These are phyloP conservation scores for Tangara arthus DNA, from an alignment of 2,797 vertebrate genomes.

Conservation along the genomic window DNA sequence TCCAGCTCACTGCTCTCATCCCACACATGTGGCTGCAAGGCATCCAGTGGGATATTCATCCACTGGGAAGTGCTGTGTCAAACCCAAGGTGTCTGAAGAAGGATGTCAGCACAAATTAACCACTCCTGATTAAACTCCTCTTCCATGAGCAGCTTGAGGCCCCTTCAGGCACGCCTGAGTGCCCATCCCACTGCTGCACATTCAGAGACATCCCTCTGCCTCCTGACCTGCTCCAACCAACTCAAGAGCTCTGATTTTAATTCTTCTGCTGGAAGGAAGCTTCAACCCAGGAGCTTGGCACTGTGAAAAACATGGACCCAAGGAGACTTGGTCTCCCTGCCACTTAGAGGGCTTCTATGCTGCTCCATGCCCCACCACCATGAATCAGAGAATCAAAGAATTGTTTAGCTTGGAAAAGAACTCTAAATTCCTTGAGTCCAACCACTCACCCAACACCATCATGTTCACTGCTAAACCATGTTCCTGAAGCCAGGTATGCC, in stretches of 20 bases:
- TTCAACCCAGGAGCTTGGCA: not conserved
- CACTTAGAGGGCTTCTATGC: not conserved
- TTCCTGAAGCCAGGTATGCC: not conserved
- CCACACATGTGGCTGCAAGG: not conserved
- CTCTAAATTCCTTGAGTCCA: not conserved
- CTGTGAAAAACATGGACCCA: not conserved
- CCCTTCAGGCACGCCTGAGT: fast-evolving
- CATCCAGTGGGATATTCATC: not conserved
- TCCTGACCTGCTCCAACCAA: not conserved
- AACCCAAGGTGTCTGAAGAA: slow-evolving; percentile 14
- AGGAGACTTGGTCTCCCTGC: not conserved
- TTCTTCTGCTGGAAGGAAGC: not conserved
- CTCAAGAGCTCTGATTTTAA: not conserved
- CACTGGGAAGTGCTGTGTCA: not conserved
- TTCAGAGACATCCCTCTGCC: not conserved
- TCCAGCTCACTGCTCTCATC: not conserved
- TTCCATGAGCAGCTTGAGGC: not conserved
- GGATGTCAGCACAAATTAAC: not conserved
- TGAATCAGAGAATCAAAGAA: not conserved
- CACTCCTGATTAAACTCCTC: not conserved
- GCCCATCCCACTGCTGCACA: not conserved
- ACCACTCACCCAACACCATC: not conserved
- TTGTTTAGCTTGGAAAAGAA: not conserved
- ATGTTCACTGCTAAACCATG: not conserved
- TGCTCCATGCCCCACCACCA: not conserved